Evolutionary conservation across 1,140 invertebrate species (phyloP), one percentile per base, ranked within the genome.

Genomic region (Hypothenemus hampei): DNA sequence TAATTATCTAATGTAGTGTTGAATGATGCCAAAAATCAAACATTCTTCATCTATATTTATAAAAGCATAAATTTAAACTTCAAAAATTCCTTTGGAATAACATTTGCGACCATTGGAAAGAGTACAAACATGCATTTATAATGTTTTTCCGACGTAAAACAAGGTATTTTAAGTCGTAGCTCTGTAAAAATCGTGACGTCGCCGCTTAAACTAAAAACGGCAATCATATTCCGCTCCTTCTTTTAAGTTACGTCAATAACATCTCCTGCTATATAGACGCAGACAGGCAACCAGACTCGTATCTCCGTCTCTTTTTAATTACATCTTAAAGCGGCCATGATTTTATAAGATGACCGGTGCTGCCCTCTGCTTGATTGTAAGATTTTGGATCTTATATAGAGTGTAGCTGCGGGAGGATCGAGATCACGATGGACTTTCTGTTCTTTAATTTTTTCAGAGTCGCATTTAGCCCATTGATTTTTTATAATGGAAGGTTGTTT

Each of bases 311-410:
- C 51, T 36, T 35, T 54, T 35, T 23, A 29, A 45, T 54, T 54
- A 44, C 36, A 36, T 52, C 49, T 45, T 37, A 45, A 36, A 54
- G 51, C 51, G 39, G 51, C 51, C 51, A 54, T 54, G 51, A 54
- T 54, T 54, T 54, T 54, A 33, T 50, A 54, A 44, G 43, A 54
- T 54, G 40, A 22, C 40, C 37, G 15, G 51, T 54, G 51, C 40
- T 54, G 51, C 51, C 51, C 51, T 21, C 37, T 44, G 10, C 40
- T 31, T 16, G 18, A 16, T 21, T 20, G 26, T 21, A 11, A 31
- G 20, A 46, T 19, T 40, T 45, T 54, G 26, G 26, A n/a, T 54
- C 41, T 41, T 40, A 54, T 45, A 54, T 37, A 21, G 40, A 16
- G 15, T 31, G 31, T 22, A 22, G 29, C 26, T 22, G 40, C 51